Percentiles rank a stretch among this genome's conserved stretches.
These are phyloP conservation scores for Hapalemur alaotrensis DNA, from an alignment of 2,797 vertebrate genomes.

Conservation along the genomic window DNA sequence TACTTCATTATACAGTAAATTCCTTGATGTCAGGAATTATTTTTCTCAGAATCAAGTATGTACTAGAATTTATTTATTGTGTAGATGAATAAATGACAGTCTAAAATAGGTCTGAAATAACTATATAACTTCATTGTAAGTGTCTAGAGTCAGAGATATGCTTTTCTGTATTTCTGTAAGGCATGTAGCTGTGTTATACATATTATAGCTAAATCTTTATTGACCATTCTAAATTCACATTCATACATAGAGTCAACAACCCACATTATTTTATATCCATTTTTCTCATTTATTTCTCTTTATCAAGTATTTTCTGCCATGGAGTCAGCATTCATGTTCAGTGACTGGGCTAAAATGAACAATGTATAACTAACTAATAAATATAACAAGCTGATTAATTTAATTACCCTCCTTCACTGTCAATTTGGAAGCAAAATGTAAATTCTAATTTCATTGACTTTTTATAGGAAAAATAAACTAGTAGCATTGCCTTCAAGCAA, in stretches of 20 bases:
- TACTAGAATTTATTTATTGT: constrained; percentile 19
- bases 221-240: neutral
- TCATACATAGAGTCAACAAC: neutral
- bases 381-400: constrained; percentile 10
- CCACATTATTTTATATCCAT: neutral
- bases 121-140: neutral
- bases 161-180: neutral
- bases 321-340: constrained; percentile 21
- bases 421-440: constrained; percentile 62
- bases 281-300: neutral
- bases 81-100: neutral
- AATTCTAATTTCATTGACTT: constrained; percentile 64
- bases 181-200: neutral
- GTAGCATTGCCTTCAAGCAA: constrained; percentile 63
- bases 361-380: constrained; percentile 54
- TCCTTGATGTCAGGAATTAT: neutral
- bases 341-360: neutral
- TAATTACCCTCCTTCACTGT: constrained; percentile 51
- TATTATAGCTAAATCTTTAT: neutral
- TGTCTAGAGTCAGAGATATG: neutral
- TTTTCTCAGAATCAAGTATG: neutral
- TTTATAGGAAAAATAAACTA: constrained; percentile 61
- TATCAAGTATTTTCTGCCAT: constrained; percentile 33
- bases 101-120: neutral
- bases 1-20: neutral